Conservation (phyloP, 2,113 vertebrate genomes). For the Phocoena sinus region DNA sequence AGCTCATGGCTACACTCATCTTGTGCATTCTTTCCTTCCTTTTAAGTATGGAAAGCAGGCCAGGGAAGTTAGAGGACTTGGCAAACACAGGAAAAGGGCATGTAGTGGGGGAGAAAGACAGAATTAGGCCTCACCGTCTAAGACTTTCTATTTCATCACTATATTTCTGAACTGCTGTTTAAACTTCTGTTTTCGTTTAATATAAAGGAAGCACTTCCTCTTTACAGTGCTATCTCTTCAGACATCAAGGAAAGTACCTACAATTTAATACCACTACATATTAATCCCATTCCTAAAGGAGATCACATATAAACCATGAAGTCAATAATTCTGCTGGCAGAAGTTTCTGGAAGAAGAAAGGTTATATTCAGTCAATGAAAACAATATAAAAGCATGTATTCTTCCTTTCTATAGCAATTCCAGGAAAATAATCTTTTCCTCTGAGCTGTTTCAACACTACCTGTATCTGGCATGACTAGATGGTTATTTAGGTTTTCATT, state of each 20-base stretch:
- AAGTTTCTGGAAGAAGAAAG: neutral
- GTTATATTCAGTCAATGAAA: neutral
- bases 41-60: neutral
- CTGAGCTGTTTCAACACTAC: neutral
- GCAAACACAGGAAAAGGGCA: neutral
- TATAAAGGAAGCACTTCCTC: neutral
- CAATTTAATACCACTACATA: neutral
- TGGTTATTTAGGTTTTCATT: neutral
- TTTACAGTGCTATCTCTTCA: neutral
- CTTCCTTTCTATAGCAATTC: neutral
- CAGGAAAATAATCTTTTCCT: neutral
- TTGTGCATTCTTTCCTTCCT: neutral
- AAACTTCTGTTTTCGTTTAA: neutral
- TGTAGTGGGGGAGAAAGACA: neutral
- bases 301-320: neutral
- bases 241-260: neutral
- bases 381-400: neutral
- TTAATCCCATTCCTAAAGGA: neutral
- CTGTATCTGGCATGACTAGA: neutral
- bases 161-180: neutral
- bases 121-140: neutral
- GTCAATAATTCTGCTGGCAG: neutral
- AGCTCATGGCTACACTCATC: neutral
- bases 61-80: neutral
- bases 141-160: neutral